Conservation (phyloP, 2,888 invertebrate genomes). For the Lithophane leautieri region DNA sequence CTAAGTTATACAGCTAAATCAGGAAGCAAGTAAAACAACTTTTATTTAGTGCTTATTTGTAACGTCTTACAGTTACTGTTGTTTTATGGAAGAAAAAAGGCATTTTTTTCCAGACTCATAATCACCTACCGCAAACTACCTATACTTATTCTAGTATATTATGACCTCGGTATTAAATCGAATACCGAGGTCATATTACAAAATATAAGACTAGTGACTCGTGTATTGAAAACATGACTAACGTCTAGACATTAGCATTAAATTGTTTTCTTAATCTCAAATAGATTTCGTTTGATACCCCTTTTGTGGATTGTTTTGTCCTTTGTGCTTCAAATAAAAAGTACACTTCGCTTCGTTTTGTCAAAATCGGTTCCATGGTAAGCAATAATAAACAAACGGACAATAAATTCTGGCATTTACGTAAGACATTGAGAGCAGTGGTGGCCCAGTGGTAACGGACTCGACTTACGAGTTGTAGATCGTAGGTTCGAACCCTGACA, state of each 20-base stretch:
- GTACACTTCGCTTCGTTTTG: not conserved
- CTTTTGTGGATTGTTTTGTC: no score
- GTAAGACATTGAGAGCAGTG: not conserved
- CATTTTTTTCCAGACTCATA: not conserved
- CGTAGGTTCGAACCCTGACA: no score
- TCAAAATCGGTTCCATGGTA: not conserved
- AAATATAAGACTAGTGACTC: not conserved
- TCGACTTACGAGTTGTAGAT: no score
- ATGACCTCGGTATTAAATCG: no score
- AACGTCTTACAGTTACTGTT: no score
- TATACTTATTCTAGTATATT: not conserved
- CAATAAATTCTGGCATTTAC: not conserved
- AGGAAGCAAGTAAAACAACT: slow-evolving; percentile 13
- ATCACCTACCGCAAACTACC: no score
- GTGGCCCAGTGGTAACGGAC: no score
- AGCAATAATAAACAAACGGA: not conserved
- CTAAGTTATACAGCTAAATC: slow-evolving; percentile 17
- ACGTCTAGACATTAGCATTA: not conserved
- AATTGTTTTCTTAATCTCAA: not conserved
- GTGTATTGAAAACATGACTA: not conserved
- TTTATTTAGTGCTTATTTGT: not conserved
- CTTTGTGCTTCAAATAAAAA: no score
- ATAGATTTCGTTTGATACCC: not conserved
- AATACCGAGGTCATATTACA: no score
- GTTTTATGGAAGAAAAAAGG: not conserved